Conservation (phyloP, 2,888 invertebrate species). For the Pegoplata infirma region DNA sequence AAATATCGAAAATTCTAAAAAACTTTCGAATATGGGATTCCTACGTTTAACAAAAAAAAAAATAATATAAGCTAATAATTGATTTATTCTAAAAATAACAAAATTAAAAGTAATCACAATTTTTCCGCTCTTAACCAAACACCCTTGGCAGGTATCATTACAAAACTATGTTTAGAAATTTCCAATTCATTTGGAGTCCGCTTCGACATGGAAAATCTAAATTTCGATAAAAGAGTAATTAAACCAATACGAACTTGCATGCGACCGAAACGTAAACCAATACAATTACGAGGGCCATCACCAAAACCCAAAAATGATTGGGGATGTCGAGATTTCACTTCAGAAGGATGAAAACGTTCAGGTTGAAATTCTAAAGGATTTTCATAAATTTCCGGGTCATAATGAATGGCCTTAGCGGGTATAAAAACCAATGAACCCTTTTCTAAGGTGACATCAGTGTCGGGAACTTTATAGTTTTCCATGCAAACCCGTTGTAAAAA, state of each 20-base stretch:
- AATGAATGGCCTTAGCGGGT: slow-evolving; percentile 76
- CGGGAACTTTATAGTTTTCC: slow-evolving; percentile 72
- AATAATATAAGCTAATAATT: too few species aligned
- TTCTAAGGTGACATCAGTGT: slow-evolving; percentile 69
- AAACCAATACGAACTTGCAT: slow-evolving; percentile 73
- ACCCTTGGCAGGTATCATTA: slow-evolving; percentile 63
- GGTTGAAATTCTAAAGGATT: slow-evolving; percentile 78
- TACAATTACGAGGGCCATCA: slow-evolving; percentile 73
- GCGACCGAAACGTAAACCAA: slow-evolving; percentile 71
- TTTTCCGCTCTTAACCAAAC: slow-evolving; percentile 65
- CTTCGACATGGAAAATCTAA: slow-evolving; percentile 62
- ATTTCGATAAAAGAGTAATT: slow-evolving; percentile 67
- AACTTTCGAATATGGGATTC: too few species aligned
- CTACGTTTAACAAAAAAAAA: too few species aligned
- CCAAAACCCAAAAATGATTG: slow-evolving; percentile 76
- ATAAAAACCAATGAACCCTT: slow-evolving; percentile 73
- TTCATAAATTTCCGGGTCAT: slow-evolving; percentile 77
- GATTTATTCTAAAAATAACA: too few species aligned
- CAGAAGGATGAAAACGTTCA: slow-evolving; percentile 76
- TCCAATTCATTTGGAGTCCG: slow-evolving; percentile 63
- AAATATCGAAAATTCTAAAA: too few species aligned
- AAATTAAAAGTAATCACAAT: slow-evolving; percentile 16
- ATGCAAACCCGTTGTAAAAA: slow-evolving; percentile 72
- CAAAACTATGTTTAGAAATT: slow-evolving; percentile 47
- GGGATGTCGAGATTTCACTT: slow-evolving; percentile 68